These are phyloP conservation scores for Calliopsis andreniformis DNA, from an alignment of 1,140 invertebrate genomes.

Conservation along the genomic window DNA sequence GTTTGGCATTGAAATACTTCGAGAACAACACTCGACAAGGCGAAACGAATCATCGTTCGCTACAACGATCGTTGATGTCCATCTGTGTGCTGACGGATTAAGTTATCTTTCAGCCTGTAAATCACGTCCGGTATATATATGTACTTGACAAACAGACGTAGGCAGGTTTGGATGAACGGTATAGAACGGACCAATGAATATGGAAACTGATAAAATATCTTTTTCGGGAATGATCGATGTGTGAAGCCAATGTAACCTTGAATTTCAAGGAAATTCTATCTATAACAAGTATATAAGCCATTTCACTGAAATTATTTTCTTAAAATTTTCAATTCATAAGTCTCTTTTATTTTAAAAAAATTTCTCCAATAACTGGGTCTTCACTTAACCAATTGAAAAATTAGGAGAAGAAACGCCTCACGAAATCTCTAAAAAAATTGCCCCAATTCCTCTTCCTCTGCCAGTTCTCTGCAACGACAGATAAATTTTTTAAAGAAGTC, in stretches of 20 bases:
- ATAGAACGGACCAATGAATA: conserved; percentile 2
- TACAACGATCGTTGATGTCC: conserved; percentile 24
- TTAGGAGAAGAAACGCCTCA: not conserved
- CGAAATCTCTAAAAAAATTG: not conserved
- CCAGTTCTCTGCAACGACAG: not conserved
- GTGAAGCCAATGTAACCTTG: conserved; percentile 3
- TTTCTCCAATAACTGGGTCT: too few relatives aligned
- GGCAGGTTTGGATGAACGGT: conserved; percentile 34
- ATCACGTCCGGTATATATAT: conserved; percentile 59
- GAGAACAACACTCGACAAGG: conserved; percentile 9
- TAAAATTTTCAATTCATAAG: too few relatives aligned
- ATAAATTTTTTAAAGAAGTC: conserved; percentile 18
- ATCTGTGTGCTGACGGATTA: conserved; percentile 61
- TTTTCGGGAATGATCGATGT: conserved; percentile 25
- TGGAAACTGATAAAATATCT: conserved; percentile 31
- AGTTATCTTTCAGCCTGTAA: conserved; percentile 61
- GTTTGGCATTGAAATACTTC: not conserved
- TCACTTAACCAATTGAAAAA: too few relatives aligned
- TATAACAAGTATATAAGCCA: not conserved
- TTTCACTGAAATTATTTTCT: not conserved
- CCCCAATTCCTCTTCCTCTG: not conserved
- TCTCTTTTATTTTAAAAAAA: too few relatives aligned
- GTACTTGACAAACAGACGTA: conserved; percentile 53
- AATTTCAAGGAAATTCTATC: not conserved
- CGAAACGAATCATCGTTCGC: conserved; percentile 26